Base-by-base conservation (phyloP, 2,113 vertebrate genomes). In the Crocuta crocuta region DNA sequence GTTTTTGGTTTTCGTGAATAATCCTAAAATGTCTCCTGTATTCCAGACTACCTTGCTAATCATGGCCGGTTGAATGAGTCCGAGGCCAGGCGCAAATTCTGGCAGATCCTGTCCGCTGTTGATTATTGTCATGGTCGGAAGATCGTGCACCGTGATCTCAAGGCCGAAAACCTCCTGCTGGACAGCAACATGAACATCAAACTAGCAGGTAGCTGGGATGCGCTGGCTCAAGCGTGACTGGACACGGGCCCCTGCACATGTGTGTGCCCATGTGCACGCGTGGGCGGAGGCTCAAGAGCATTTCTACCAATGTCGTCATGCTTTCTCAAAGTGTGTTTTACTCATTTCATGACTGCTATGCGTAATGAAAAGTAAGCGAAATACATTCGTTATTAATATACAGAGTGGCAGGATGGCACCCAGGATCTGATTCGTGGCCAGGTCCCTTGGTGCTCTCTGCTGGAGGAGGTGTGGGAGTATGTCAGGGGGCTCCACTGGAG, bases 111-210 rank as follows among this genome's bases (percentile, higher is more conserved):
- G 73, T 99, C 99, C 0, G 99, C 99, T 0, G 99, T 99, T 85
- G 99, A 99, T 96, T 99, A 99, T 97, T 99, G 99, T 98, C 99
- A 99, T 33, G 99, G 99, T 91, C 99, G 99, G 91, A 99, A 99
- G 97, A 99, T 99, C 45, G 99, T 99, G 74, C 99, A 99, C 98
- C 98, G 99, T 58, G 99, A 99, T 98, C 99, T 99, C 92, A 99
- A 99, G 97, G 99, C 99, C 3, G 99, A 99, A 98, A 99, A 99
- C 89, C 99, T 99, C 70, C 98, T 99, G 95, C 99, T 99, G 5
- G 99, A 99, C 91, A 99, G 97, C 98, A 99, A 99, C 98, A 99
- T 99, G 99, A 99, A 99, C 98, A 99, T 99, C 99, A 99, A 99
- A 98, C 99, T 99, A 97, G 99, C 99, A 99, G 99, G 99, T 99